A percentile compares a stretch with the other conserved stretches of the same genome.
These are phyloP conservation scores for Trematomus loennbergii DNA, from an alignment of 2,113 vertebrate genomes.

Conservation along the genomic window DNA sequence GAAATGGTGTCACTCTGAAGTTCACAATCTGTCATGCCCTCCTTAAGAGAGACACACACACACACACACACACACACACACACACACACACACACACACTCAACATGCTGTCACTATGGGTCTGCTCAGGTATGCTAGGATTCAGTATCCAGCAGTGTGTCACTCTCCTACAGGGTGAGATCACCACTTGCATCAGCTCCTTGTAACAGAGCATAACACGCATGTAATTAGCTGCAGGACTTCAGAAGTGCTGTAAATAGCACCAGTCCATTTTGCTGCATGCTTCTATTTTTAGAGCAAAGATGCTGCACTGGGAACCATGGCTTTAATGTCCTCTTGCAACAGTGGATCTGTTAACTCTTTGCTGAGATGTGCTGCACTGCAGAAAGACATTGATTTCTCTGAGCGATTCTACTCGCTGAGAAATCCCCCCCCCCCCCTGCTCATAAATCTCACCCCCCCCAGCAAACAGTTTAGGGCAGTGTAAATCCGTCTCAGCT, in stretches of 20 bases:
- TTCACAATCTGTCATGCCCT: slow-evolving; percentile 23
- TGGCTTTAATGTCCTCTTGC: slow-evolving; percentile 77
- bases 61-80: no score
- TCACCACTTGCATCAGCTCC: slow-evolving; percentile 12
- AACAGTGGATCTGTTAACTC: slow-evolving; percentile 75
- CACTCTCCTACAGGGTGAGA: slow-evolving; percentile 20
- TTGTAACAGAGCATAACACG: slow-evolving; percentile 1
- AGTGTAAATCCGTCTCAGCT: slow-evolving; percentile 4
- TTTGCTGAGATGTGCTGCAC: slow-evolving; percentile 58
- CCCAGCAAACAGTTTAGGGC: slow-evolving; percentile 17
- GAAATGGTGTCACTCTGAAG: slow-evolving; percentile 26
- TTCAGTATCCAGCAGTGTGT: slow-evolving; percentile 4
- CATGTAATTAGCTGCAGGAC: slow-evolving; percentile 59
- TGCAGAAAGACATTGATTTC: slow-evolving; percentile 68
- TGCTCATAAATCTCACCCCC: slow-evolving; percentile 57
- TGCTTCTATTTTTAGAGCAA: slow-evolving; percentile 85
- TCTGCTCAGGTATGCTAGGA: slow-evolving; percentile 38
- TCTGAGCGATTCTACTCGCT: slow-evolving; percentile 21
- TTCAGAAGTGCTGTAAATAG: slow-evolving; percentile 79
- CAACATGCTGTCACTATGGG: slow-evolving; percentile 30
- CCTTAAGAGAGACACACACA: background rate
- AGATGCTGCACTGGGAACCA: slow-evolving; percentile 79
- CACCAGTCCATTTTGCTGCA: slow-evolving; percentile 82
- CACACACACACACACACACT: slow-evolving; percentile 13
- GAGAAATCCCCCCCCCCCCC: slow-evolving; percentile 32